Conservation (phyloP, 2,113 vertebrate genomes). For the Sarotherodon lohbergeri region DNA sequence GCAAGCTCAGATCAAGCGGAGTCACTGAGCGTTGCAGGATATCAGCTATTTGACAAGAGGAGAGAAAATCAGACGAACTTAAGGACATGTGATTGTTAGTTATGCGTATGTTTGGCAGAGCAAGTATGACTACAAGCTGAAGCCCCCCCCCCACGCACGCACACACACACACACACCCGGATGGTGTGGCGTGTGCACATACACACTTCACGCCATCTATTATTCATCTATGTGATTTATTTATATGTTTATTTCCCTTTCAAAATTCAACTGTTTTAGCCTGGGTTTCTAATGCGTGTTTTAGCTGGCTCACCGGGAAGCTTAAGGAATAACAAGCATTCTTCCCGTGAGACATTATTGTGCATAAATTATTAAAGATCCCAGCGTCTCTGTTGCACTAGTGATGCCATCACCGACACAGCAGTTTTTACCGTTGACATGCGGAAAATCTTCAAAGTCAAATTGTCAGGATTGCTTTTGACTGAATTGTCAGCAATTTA, state of each 20-base stretch:
- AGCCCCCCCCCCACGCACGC: too few species aligned
- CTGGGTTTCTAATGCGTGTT: slow-evolving; percentile 35
- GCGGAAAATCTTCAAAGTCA: background rate
- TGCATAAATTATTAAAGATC: slow-evolving; percentile 41
- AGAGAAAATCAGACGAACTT: slow-evolving; percentile 3
- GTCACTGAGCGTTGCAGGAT: background rate
- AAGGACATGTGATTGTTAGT: slow-evolving; percentile 19
- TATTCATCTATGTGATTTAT: slow-evolving; percentile 58
- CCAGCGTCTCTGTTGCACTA: background rate
- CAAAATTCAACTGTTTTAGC: slow-evolving; percentile 27
- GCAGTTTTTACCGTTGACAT: background rate
- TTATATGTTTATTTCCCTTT: slow-evolving; percentile 56
- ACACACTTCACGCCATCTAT: slow-evolving; percentile 31
- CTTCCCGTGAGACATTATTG: slow-evolving; percentile 38
- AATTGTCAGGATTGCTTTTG: background rate
- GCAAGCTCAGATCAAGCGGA: background rate
- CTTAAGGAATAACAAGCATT: slow-evolving; percentile 41
- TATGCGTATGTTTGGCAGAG: slow-evolving; percentile 9
- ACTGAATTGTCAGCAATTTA: background rate
- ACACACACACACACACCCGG: background rate
- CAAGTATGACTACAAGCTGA: background rate
- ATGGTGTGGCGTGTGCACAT: background rate
- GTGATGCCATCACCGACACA: background rate
- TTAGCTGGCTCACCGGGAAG: slow-evolving; percentile 9
- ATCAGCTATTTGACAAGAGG: slow-evolving; percentile 30